Conservation (phyloP, 1,140 invertebrate species). For the Glossosoma conforme region DNA sequence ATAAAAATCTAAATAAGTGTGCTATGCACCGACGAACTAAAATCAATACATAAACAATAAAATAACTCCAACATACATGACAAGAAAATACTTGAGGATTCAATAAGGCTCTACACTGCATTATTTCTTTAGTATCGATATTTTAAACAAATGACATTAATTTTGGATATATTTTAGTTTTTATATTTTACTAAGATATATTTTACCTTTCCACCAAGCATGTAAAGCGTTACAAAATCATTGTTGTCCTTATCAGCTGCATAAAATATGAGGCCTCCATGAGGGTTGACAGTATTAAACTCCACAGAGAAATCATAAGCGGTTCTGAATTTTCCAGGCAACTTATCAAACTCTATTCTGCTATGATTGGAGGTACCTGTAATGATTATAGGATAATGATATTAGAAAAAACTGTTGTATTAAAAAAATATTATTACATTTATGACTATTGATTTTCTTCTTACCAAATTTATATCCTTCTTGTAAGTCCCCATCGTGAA, state of each 20-base stretch:
- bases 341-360: conserved; percentile 62
- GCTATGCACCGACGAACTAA: too few relatives aligned
- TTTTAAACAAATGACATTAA: too few relatives aligned
- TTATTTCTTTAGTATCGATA: neutral
- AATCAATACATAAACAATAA: too few relatives aligned
- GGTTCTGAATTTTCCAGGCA: conserved; percentile 58
- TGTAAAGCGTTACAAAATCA: conserved; percentile 77
- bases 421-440: neutral
- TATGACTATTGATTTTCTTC: conserved; percentile 12
- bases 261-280: conserved; percentile 84
- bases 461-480: conserved; percentile 51
- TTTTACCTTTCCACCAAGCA: conserved; percentile 71
- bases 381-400: neutral
- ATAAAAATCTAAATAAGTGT: too few relatives aligned
- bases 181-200: too few relatives aligned
- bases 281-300: conserved; percentile 70
- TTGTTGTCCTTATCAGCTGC: conserved; percentile 59
- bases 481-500: conserved; percentile 35
- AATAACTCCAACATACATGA: too few relatives aligned
- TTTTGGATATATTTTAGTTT: too few relatives aligned
- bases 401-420: conserved; percentile 12
- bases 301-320: conserved; percentile 73
- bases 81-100: too few relatives aligned
- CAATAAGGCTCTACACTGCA: too few relatives aligned
- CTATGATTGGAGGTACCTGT: conserved; percentile 64